phyloP scores from a whole-genome alignment of 2,888 invertebrate species.

The Stenoptilia bipunctidactyla region DNA sequence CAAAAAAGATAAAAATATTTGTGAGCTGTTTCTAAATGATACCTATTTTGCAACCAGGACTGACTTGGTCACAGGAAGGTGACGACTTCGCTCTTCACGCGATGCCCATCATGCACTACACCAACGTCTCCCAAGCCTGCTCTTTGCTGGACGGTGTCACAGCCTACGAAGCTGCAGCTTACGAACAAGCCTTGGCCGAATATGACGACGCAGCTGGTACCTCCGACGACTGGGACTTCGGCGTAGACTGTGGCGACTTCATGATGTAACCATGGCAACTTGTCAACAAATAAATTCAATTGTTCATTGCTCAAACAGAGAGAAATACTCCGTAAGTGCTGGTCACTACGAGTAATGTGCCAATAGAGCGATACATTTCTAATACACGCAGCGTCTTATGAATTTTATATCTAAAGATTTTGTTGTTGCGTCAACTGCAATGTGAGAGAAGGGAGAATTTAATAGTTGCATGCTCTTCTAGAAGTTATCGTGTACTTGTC shows the following conservation, averaged over 20 bases:
- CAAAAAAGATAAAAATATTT: too few species aligned
- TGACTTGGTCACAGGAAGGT: conserved; percentile 77
- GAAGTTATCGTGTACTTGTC: conserved; percentile 43
- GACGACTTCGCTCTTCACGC: conserved; percentile 77
- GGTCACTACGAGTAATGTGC: conserved; percentile 40
- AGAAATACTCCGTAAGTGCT: conserved; percentile 28
- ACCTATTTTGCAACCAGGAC: too few species aligned
- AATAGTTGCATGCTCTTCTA: conserved; percentile 53
- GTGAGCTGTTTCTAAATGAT: too few species aligned
- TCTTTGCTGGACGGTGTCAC: conserved; percentile 70
- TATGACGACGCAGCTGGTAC: conserved; percentile 61
- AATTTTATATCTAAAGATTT: conserved; percentile 20
- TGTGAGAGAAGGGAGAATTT: background rate
- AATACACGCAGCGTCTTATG: conserved; percentile 26
- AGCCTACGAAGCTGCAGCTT: conserved; percentile 71
- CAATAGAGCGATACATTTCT: conserved; percentile 24
- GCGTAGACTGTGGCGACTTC: conserved; percentile 80
- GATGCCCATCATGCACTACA: conserved; percentile 75
- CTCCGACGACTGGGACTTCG: conserved; percentile 77
- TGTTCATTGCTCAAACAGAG: conserved; percentile 25
- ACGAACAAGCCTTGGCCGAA: conserved; percentile 73
- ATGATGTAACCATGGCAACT: conserved; percentile 73
- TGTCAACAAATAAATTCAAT: too few species aligned
- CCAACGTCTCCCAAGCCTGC: conserved; percentile 72
- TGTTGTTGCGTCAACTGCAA: background rate